A percentile compares a stretch with the other conserved stretches of the same genome.
Conservation (phyloP, 1,140 invertebrate species). For the Alviniconcha marisindica region DNA sequence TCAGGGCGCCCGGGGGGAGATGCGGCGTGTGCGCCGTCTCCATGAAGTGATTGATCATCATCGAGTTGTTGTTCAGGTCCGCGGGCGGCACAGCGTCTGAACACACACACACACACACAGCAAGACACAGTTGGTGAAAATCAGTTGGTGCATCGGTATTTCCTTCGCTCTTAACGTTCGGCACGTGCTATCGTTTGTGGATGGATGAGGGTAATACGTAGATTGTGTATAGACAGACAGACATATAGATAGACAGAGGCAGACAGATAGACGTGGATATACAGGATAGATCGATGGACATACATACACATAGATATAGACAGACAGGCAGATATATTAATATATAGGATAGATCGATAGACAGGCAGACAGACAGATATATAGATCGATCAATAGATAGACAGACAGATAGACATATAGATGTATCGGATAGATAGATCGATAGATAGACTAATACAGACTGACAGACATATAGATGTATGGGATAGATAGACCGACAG, state of each 20-base stretch:
- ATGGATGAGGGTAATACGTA: no score
- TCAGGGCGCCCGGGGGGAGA: constrained; percentile 81
- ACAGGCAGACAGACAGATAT: background rate
- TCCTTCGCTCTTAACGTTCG: background rate
- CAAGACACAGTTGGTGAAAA: no score
- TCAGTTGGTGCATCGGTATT: no score
- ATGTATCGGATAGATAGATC: background rate
- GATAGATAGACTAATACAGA: background rate
- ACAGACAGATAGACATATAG: background rate
- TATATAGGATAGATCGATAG: background rate
- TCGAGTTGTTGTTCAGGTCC: constrained; percentile 42
- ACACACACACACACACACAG: constrained; percentile 23
- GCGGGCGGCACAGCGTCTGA: constrained; percentile 19
- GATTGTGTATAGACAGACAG: background rate
- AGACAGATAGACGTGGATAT: background rate
- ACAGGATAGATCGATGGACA: background rate
- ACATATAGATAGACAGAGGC: background rate
- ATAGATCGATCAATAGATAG: background rate
- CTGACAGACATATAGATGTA: background rate
- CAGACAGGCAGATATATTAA: background rate
- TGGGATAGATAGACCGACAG: no score
- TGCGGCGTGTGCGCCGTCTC: constrained; percentile 82
- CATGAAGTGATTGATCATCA: constrained; percentile 88
- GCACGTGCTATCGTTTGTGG: background rate
- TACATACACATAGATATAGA: background rate